Evolutionary conservation across 2,888 invertebrate species (phyloP).

Genomic region (Tineola bisselliella): DNA sequence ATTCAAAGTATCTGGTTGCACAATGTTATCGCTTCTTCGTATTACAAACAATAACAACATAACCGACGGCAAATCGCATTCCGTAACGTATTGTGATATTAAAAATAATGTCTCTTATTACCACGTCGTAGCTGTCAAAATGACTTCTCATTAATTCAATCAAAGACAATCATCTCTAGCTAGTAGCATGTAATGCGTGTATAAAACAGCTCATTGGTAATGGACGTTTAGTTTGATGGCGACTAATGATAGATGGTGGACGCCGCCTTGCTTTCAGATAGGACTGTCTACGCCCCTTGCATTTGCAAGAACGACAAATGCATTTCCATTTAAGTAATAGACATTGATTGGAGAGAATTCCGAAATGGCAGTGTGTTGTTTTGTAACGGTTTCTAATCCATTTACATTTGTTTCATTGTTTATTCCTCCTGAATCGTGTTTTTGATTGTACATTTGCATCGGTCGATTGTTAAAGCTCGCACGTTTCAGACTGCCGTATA

Average conservation of each 20-base stretch:
- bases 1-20: not conserved
- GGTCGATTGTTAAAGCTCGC: not conserved
- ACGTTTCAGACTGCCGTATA: not conserved
- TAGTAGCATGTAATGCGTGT: slow-evolving; percentile 27
- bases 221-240: slow-evolving; percentile 26
- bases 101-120: not conserved
- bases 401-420: not conserved
- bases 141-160: slow-evolving; percentile 13
- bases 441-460: not conserved
- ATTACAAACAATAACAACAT: not conserved
- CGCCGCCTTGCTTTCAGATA: not conserved
- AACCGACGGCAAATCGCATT: not conserved
- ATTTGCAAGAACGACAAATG: slow-evolving; percentile 1
- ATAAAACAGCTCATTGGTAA: slow-evolving; percentile 28
- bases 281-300: slow-evolving; percentile 1
- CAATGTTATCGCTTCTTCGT: not conserved
- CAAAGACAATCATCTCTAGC: not conserved
- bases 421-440: not conserved
- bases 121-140: slow-evolving; percentile 2
- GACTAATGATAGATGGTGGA: slow-evolving; percentile 22
- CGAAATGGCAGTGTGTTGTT: not conserved
- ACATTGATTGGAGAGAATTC: slow-evolving; percentile 4
- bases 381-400: slow-evolving; percentile 3
- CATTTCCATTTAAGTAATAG: slow-evolving; percentile 8
- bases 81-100: not conserved